These are phyloP conservation scores for Psophia crepitans DNA, from an alignment of 2,113 vertebrate species.

Conservation along the genomic window DNA sequence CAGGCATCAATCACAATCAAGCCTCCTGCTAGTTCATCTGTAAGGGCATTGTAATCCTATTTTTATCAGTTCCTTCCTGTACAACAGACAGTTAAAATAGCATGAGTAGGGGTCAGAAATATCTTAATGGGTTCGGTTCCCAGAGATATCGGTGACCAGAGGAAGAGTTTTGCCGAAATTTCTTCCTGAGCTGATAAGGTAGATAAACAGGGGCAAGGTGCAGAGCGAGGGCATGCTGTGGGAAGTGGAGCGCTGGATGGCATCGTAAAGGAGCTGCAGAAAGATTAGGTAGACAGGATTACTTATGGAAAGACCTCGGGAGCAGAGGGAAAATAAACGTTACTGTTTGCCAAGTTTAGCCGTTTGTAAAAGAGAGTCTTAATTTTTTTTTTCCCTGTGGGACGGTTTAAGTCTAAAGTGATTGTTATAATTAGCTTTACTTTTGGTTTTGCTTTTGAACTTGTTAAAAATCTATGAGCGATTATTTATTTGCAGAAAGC, in stretches of 20 bases:
- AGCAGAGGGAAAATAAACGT: not conserved
- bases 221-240: not conserved
- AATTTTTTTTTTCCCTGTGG: too few relatives aligned
- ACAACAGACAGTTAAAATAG: constrained; percentile 81
- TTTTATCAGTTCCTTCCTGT: constrained; percentile 89
- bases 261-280: not conserved
- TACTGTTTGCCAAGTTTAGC: not conserved
- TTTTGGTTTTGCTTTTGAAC: not conserved
- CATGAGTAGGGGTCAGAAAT: constrained; percentile 75
- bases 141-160: constrained; percentile 77
- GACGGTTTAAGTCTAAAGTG: not conserved
- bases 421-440: not conserved
- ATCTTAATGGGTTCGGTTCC: constrained; percentile 82
- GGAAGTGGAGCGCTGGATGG: not conserved
- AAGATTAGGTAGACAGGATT: not conserved
- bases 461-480: accelerated
- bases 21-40: constrained; percentile 71
- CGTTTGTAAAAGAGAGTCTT: not conserved
- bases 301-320: not conserved
- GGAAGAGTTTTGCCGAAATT: constrained; percentile 76
- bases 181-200: constrained; percentile 78
- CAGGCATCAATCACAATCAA: constrained; percentile 83
- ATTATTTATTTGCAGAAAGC: not conserved
- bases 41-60: constrained; percentile 84
- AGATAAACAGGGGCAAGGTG: constrained; percentile 59